A percentile compares a stretch with the other conserved stretches of the same genome.
Evolutionary conservation across 2,888 invertebrate genomes (phyloP).

Genomic region (Himalopsyche tibetana): DNA sequence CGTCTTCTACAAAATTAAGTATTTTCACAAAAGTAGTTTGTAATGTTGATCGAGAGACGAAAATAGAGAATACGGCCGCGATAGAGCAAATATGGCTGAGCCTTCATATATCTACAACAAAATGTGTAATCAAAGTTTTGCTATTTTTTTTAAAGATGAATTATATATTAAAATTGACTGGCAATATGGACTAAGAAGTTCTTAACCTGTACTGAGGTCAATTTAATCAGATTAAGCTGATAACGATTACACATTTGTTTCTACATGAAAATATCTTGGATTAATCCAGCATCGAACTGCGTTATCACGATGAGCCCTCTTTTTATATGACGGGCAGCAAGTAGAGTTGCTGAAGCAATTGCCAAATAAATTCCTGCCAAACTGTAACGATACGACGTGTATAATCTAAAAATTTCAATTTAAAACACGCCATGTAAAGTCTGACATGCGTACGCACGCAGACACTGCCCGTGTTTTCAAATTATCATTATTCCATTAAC

Average conservation of each 20-base stretch:
- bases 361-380: constrained; percentile 17
- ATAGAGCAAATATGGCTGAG: no score
- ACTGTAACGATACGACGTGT: not conserved
- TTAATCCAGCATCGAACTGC: not conserved
- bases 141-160: no score
- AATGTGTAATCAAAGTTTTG: no score
- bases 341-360: not conserved
- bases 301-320: constrained; percentile 9
- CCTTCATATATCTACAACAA: no score
- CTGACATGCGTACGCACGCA: constrained; percentile 39
- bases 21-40: no score
- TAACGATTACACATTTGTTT: not conserved
- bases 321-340: not conserved
- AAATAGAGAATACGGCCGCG: no score
- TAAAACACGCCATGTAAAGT: constrained; percentile 42
- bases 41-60: no score
- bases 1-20: no score
- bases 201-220: no score
- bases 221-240: not conserved
- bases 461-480: constrained; percentile 38
- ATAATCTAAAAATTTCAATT: constrained; percentile 23
- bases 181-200: no score
- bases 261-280: not conserved
- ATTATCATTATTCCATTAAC: constrained; percentile 43
- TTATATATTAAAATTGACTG: no score